These are phyloP conservation scores for Tretioscincus oriximinensis DNA, from an alignment of 2,113 vertebrate species.

Conservation along the genomic window DNA sequence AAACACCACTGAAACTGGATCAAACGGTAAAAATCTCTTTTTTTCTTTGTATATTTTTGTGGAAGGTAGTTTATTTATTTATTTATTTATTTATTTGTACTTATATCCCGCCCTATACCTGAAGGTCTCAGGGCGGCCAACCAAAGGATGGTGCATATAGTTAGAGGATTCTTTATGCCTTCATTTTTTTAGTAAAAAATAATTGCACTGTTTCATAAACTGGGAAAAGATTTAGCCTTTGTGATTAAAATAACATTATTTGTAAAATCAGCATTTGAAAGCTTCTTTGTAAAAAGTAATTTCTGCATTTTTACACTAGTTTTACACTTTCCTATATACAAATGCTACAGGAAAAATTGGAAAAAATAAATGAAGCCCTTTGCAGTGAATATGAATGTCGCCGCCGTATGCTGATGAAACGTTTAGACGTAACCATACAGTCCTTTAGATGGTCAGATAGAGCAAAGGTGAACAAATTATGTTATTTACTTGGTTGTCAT, in stretches of 20 bases:
- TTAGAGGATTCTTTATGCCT: neutral
- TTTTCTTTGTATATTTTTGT: constrained; percentile 2
- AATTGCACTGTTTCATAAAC: neutral
- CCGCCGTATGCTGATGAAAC: constrained; percentile 92
- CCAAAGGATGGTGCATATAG: no score
- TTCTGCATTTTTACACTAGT: neutral
- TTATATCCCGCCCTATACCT: no score
- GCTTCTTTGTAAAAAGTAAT: neutral
- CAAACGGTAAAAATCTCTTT: constrained; percentile 76
- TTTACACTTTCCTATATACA: constrained; percentile 11
- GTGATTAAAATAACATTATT: neutral
- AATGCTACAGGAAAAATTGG: constrained; percentile 79
- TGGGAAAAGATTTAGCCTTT: neutral
- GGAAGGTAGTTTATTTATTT: no score
- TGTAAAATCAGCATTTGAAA: neutral
- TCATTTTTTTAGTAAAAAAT: neutral
- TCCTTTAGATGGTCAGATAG: constrained; percentile 97
- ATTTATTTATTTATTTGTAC: no score
- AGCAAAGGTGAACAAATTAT: constrained; percentile 81
- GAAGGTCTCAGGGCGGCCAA: no score
- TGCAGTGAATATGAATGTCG: constrained; percentile 90
- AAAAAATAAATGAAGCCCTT: constrained; percentile 83
- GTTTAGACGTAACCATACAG: constrained; percentile 94
- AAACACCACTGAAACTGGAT: constrained; percentile 77
- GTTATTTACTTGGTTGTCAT: constrained; percentile 46